Percentiles rank a stretch among this genome's conserved stretches.
phyloP scores from a whole-genome alignment of 2,888 invertebrate species.

The Colostygia pectinataria region DNA sequence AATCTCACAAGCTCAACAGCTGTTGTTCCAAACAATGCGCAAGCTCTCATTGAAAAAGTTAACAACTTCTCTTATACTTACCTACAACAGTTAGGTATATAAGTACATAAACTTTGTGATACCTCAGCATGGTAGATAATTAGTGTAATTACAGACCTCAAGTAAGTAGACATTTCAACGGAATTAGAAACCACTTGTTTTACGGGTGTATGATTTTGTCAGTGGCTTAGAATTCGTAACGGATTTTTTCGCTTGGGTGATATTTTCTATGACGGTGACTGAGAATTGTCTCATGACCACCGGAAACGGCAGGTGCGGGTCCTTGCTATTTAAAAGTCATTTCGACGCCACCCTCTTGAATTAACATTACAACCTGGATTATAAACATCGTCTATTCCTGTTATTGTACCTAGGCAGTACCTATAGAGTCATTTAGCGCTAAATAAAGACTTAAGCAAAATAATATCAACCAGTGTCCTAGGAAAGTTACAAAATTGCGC shows the following conservation, averaged over 20 bases:
- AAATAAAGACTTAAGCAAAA: no score
- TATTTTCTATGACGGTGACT: conserved; percentile 60
- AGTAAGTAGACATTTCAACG: conserved; percentile 13
- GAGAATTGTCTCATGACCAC: conserved; percentile 41
- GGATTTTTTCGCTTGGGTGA: conserved; percentile 69
- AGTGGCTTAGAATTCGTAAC: conserved; percentile 49
- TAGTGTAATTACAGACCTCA: no score
- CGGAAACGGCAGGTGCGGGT: conserved; percentile 61
- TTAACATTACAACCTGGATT: no score
- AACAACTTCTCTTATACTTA: conserved; percentile 35
- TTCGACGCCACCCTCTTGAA: conserved; percentile 18
- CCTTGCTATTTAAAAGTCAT: conserved; percentile 32
- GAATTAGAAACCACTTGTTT: conserved; percentile 16
- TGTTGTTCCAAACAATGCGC: conserved; percentile 42
- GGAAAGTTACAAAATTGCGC: no score
- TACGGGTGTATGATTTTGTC: conserved; percentile 15
- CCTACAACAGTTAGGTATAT: background rate
- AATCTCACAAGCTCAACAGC: conserved; percentile 35
- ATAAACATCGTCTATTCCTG: no score
- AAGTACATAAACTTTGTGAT: no score
- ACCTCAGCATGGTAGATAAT: no score
- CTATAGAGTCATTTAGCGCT: no score
- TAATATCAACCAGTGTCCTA: no score
- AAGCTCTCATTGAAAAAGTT: conserved; percentile 25
- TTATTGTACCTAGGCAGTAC: no score